A percentile compares a stretch with the other conserved stretches of the same genome.
These are phyloP conservation scores for Drosophila affinis DNA, from an alignment of 2,888 invertebrate genomes.

Conservation along the genomic window DNA sequence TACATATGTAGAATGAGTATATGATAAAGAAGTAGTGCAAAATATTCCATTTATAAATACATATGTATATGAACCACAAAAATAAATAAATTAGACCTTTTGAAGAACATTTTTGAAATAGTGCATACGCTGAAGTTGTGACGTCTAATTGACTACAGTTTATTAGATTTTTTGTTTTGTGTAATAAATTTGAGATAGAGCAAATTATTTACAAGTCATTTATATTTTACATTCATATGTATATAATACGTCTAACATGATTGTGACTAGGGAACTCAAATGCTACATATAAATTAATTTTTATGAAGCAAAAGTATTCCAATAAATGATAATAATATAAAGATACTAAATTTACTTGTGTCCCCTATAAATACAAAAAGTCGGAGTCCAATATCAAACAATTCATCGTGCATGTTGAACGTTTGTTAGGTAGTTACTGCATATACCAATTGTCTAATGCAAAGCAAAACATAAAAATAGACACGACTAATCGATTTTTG, in stretches of 20 bases:
- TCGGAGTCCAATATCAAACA: background rate
- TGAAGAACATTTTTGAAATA: constrained; percentile 2
- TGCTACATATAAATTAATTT: background rate
- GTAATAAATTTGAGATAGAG: background rate
- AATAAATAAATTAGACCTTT: constrained; percentile 28
- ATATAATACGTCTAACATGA: background rate
- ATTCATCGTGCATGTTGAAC: background rate
- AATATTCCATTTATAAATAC: constrained; percentile 16
- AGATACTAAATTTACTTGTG: background rate
- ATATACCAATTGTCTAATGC: background rate
- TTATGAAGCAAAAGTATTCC: background rate
- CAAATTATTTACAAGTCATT: background rate
- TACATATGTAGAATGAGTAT: constrained; percentile 26
- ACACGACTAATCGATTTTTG: background rate
- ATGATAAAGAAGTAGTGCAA: constrained; percentile 35
- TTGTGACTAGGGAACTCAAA: background rate
- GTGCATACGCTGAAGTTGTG: background rate
- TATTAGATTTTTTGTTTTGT: background rate
- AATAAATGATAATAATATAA: background rate
- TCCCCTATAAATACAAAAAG: background rate
- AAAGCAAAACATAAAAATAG: background rate
- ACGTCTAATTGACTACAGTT: background rate
- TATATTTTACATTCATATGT: background rate
- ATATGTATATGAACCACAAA: constrained; percentile 14
- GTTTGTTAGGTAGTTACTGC: background rate